Evolutionary conservation across 2,113 vertebrate genomes (phyloP), one percentile per base, ranked within the genome.

Genomic region (Apodemus sylvaticus): DNA sequence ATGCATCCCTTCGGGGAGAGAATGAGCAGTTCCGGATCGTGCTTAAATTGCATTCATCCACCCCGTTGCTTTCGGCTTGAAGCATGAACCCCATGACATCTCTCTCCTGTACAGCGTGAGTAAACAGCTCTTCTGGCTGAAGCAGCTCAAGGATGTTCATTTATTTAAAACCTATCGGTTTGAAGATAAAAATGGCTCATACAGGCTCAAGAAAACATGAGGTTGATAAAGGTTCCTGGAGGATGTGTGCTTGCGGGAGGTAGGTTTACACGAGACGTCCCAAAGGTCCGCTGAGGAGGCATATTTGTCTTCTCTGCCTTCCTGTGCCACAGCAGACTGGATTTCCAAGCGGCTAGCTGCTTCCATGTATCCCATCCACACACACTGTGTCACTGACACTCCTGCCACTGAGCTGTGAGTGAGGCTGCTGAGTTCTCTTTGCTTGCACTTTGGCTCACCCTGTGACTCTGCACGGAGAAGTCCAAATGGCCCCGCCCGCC

Each of bases 181-280:
- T 48, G 36, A 81, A 70, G 10, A 91, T 94, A 87, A 92, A 93
- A 97, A 77, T 87, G 83, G 60, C n/a, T 85, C 74, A 36, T n/a
- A 22, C 39, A 86, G 66, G 48, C 16, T 22, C 20, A 70, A 74
- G 31, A n/a, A 60, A 85, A 91, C 93, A 90, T 68, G 7, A 94
- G 39, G 51, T 91, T 88, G n/a, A 60, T 53, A 95, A 91, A 93
- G 20, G 68, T 51, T 93, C 94, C 7, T 79, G 34, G 34, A 45
- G 29, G 78, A 76, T 64, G 88, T 48, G 26, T 62, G 11, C 91
- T 79, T 90, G 83, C 70, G 86, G 58, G 39, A 89, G 12, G 89
- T 14, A 0, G 39, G 81, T 1, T 79, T 64, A 86, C 17, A 42
- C 11, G 8, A 29, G 58, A 89, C 10, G 51, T 96, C 17, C 66